Base-by-base conservation (phyloP, 2,113 vertebrate species). In the Brachyistius frenatus region DNA sequence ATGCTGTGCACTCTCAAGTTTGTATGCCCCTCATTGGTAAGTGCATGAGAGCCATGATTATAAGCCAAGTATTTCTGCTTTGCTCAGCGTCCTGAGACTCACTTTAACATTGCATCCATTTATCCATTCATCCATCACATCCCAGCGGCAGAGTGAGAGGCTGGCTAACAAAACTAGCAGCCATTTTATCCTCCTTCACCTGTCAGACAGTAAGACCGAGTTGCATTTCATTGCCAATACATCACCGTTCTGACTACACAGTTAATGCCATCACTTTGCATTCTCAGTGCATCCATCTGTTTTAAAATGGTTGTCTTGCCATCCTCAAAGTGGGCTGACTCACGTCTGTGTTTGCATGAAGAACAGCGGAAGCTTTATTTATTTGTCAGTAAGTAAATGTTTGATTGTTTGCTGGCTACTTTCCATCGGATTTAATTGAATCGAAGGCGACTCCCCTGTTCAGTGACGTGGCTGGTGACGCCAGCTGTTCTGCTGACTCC, bases 361-460 rank as follows among this genome's bases (percentile, higher is more conserved):
- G 61, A 81, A 63, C 66, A 76, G 54, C 53, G 47, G 35, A 46
- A 46, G 57, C 67, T 56, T 75, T 67, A 75, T 83, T 78, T 44
- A 70, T 89, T 68, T 58, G 69, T 65, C 68, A 49, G 66, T 66
- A 47, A 73, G 80, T 78, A 69, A 69, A 80, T 85, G 76, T 88
- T 85, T 78, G 64, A 68, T 78, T 68, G 62, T 80, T 79, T 84
- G 35, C n/a, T 74, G 73, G 72, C 76, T 71, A 71, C 60, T 53
- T 49, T 88, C 13, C 56, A 66, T 39, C 8, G 41, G 41, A 82
- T 50, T 69, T 76, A 78, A 81, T 90, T 60, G 88, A 91, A 84
- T 73, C 2, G 3, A 80, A 64, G 73, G 47, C 32, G 2, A 72
- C 63, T 79, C 67, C 85, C 69, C 57, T 62, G n/a, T 70, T 53